Evolutionary conservation across 2,888 invertebrate genomes (phyloP), one percentile per base, ranked within the genome.

Genomic region (Leptogaster cylindrica): DNA sequence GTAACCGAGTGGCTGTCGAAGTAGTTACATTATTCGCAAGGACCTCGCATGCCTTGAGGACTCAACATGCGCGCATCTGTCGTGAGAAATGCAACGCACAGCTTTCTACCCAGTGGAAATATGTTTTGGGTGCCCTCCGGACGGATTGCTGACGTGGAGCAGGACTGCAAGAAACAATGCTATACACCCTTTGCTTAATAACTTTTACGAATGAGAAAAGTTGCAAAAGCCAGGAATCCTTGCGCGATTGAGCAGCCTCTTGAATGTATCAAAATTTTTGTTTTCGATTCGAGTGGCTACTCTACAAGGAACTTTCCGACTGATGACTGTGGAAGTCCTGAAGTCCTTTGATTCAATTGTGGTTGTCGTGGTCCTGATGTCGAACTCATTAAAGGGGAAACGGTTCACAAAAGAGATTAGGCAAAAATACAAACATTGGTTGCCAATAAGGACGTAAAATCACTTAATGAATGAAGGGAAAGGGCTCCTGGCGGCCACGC

Each of bases 211-310:
- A 27, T 8, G 8, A 5, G 31, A 52, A 27, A 51, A 28, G 16
- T 12, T 28, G 16, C 7, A 48, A 23, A 12, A 27, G 7, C 10
- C 16, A 14, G 4, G 25, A 64, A 41, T 48, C 31, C 23, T 63
- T 55, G 20, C 28, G 18, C 50, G n/a, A 44, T 64, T 66, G 44
- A 48, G 61, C 55, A 58, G 51, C 44, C 41, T 28, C 69, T 67
- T 46, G 25, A 67, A 55, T 69, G 69, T 69, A 69, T 69, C 69
- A 67, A 69, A 69, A 69, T 69, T 67, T 69, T 58, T 46, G 55
- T 44, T 27, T 33, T 51, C 61, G 46, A 20, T 16, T 66, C 44
- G 52, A 68, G 68, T 63, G 68, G 63, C 33, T 16, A 14, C 18
- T 41, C 18, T 14, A 16, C 10, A 14, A 33, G 20, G 23, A 48